Conservation (phyloP, 2,113 vertebrate genomes). For the Myxocyprinus asiaticus region DNA sequence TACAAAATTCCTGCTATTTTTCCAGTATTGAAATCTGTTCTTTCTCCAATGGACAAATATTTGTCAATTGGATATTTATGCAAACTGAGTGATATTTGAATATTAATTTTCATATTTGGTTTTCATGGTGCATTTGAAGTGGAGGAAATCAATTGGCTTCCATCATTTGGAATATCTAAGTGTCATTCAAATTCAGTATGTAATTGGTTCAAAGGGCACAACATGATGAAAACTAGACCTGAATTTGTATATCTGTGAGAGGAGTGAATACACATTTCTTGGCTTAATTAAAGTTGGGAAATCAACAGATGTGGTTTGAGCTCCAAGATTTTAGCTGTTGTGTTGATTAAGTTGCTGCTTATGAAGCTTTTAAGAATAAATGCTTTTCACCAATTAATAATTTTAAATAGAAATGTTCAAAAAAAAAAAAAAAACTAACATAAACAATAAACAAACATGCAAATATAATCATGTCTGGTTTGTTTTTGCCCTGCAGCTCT, state of each 20-base stretch:
- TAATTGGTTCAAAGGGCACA: constrained; percentile 28
- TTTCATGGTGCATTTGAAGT: not conserved
- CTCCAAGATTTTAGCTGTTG: not conserved
- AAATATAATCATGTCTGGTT: not conserved
- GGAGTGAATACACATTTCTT: not conserved
- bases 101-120: constrained; percentile 9
- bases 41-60: not conserved
- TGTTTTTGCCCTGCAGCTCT: not conserved
- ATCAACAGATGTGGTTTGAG: no score
- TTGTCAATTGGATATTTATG: constrained; percentile 18
- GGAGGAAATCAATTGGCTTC: not conserved
- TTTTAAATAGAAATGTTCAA: no score
- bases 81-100: constrained; percentile 34
- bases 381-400: not conserved
- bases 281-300: constrained; percentile 19
- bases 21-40: not conserved
- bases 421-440: not conserved
- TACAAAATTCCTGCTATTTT: not conserved
- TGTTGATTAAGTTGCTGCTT: not conserved
- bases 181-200: constrained; percentile 5
- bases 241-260: not conserved
- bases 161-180: constrained; percentile 11
- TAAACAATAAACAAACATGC: not conserved
- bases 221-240: constrained; percentile 10
- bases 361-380: not conserved